Evolutionary conservation across 2,797 vertebrate species (phyloP).

Genomic region (Esox masquinongy): DNA sequence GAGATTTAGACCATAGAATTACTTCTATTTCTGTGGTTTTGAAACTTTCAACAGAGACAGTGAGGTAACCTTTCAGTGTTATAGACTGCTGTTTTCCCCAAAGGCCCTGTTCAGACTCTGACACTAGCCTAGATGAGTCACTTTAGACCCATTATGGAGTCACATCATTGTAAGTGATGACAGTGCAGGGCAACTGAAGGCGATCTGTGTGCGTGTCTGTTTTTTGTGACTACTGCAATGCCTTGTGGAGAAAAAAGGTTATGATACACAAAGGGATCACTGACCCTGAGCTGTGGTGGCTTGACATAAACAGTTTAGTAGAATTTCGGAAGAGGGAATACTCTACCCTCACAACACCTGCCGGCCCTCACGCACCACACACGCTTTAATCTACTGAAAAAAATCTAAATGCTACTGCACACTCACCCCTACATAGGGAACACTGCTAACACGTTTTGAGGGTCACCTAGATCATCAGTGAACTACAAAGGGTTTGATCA

Average conservation of each 20-base stretch:
- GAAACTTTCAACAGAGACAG: too few relatives aligned
- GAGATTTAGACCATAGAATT: too few relatives aligned
- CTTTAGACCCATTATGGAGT: too few relatives aligned
- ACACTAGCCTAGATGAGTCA: too few relatives aligned
- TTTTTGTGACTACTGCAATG: not conserved
- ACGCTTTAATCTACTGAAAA: not conserved
- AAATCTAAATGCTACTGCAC: not conserved
- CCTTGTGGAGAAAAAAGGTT: not conserved
- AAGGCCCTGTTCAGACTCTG: too few relatives aligned
- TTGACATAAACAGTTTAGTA: not conserved
- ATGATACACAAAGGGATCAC: not conserved
- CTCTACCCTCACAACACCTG: too few relatives aligned
- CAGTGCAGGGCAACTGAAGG: too few relatives aligned
- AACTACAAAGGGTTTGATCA: slow-evolving; percentile 42
- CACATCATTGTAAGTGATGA: too few relatives aligned
- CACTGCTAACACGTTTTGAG: not conserved
- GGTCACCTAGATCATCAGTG: slow-evolving; percentile 7
- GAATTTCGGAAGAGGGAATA: not conserved
- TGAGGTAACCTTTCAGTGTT: too few relatives aligned
- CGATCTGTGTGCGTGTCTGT: not conserved
- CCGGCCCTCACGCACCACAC: not conserved
- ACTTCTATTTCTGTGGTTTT: too few relatives aligned
- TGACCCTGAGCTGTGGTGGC: not conserved
- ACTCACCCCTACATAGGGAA: not conserved
- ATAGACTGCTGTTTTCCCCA: too few relatives aligned